Conservation (phyloP, 2,797 vertebrate genomes). For the Esox lucius region DNA sequence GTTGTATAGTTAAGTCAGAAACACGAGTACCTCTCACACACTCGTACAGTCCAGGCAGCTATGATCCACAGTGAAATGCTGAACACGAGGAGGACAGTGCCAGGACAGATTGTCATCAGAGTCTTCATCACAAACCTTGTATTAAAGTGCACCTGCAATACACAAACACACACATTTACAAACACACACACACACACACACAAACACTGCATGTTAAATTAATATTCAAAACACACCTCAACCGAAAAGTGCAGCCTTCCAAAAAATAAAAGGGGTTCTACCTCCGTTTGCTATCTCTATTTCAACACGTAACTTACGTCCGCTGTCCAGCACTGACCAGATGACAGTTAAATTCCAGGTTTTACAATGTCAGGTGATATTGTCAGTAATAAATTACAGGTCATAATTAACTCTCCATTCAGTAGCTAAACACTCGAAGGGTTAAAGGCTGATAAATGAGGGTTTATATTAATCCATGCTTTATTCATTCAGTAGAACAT, state of each 20-base stretch:
- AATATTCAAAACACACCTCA: no score
- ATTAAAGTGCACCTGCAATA: slow-evolving; percentile 93
- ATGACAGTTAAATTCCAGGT: no score
- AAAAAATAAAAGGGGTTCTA: no score
- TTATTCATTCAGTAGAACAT: neutral
- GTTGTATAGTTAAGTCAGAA: neutral
- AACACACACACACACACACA: neutral
- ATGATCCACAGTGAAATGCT: slow-evolving; percentile 99
- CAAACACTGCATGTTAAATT: no score
- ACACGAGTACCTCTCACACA: slow-evolving; percentile 72
- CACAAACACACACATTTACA: slow-evolving; percentile 15
- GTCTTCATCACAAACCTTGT: slow-evolving; percentile 99
- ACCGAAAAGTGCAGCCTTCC: no score
- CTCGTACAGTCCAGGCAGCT: slow-evolving; percentile 95
- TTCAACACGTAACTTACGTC: no score
- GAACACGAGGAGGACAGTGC: slow-evolving; percentile 96
- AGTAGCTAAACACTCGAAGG: neutral
- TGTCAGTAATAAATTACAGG: neutral
- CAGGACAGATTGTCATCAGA: slow-evolving; percentile 97
- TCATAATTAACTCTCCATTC: neutral
- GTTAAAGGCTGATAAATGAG: neutral
- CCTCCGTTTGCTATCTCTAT: no score
- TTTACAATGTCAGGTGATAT: neutral
- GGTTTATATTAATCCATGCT: neutral
- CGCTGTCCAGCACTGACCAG: no score